Conservation (phyloP, 2,113 vertebrate genomes). For the Gobius niger region DNA sequence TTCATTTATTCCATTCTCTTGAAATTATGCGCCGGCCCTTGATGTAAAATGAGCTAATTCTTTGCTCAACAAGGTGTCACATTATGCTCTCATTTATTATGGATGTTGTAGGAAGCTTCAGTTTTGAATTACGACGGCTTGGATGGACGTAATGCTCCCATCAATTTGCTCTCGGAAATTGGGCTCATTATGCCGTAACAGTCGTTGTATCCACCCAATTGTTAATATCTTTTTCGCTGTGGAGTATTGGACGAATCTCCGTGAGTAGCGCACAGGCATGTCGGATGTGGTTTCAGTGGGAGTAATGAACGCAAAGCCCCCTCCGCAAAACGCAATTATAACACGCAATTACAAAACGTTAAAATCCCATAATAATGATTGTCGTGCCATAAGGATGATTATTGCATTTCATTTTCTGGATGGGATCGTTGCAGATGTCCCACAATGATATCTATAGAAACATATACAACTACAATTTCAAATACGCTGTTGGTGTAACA, state of each 20-base stretch:
- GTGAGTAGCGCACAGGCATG: conserved; percentile 44
- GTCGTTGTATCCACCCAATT: conserved; percentile 47
- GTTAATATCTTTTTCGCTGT: conserved; percentile 58
- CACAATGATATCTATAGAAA: too few species aligned
- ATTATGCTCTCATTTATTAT: conserved; percentile 15
- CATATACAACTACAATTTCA: conserved; percentile 20
- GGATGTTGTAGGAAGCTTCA: conserved; percentile 19
- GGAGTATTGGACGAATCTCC: conserved; percentile 52
- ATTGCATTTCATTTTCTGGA: conserved; percentile 34
- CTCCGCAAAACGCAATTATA: conserved; percentile 57
- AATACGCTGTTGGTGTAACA: neutral
- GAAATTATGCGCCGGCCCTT: neutral
- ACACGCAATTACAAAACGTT: conserved; percentile 46
- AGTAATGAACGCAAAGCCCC: conserved; percentile 51
- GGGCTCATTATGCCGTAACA: conserved; percentile 49
- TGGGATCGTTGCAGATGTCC: conserved; percentile 20
- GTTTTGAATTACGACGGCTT: conserved; percentile 5
- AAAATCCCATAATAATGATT: conserved; percentile 40
- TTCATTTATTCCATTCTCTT: conserved; percentile 6
- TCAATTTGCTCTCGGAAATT: conserved; percentile 45
- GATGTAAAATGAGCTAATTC: conserved; percentile 21
- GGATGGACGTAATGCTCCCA: conserved; percentile 28
- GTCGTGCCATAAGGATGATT: conserved; percentile 20
- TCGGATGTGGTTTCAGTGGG: conserved; percentile 55
- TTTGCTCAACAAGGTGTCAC: conserved; percentile 28